Conservation (phyloP, 2,888 invertebrate species). For the Fragum fragum region DNA sequence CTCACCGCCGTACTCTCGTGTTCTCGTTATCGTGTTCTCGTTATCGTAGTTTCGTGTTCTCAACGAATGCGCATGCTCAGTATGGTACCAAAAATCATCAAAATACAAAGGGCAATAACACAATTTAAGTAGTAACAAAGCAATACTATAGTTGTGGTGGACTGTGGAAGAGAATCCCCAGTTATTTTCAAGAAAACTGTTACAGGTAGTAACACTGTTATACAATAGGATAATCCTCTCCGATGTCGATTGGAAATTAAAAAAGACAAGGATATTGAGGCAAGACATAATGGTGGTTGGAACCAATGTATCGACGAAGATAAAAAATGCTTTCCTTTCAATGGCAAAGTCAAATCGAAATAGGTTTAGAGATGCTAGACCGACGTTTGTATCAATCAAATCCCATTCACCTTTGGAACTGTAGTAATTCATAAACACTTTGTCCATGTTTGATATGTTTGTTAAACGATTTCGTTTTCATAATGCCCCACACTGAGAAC, state of each 20-base stretch:
- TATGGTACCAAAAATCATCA: not conserved
- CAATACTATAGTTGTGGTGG: slow-evolving; percentile 57
- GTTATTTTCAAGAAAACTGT: slow-evolving; percentile 65
- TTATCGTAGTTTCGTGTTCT: too few relatives aligned
- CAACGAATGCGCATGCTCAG: not conserved
- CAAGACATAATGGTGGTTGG: slow-evolving; percentile 60
- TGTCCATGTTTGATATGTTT: not conserved
- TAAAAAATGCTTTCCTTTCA: slow-evolving; percentile 49
- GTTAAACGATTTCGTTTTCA: slow-evolving; percentile 25
- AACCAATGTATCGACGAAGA: slow-evolving; percentile 55
- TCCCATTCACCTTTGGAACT: slow-evolving; percentile 59
- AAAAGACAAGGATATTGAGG: slow-evolving; percentile 61
- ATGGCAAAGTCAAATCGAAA: slow-evolving; percentile 21
- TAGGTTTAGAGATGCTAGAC: slow-evolving; percentile 5
- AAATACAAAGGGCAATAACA: not conserved
- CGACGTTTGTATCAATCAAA: slow-evolving; percentile 18
- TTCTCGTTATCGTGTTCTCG: too few relatives aligned
- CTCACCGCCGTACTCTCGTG: not conserved
- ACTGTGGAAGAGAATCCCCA: slow-evolving; percentile 61
- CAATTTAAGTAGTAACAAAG: not conserved
- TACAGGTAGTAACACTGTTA: slow-evolving; percentile 63
- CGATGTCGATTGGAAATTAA: slow-evolving; percentile 58
- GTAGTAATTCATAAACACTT: slow-evolving; percentile 24
- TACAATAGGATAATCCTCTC: slow-evolving; percentile 63
- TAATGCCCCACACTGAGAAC: slow-evolving; percentile 34